phyloP scores from a whole-genome alignment of 1,140 invertebrate species.

The Spodoptera frugiperda region DNA sequence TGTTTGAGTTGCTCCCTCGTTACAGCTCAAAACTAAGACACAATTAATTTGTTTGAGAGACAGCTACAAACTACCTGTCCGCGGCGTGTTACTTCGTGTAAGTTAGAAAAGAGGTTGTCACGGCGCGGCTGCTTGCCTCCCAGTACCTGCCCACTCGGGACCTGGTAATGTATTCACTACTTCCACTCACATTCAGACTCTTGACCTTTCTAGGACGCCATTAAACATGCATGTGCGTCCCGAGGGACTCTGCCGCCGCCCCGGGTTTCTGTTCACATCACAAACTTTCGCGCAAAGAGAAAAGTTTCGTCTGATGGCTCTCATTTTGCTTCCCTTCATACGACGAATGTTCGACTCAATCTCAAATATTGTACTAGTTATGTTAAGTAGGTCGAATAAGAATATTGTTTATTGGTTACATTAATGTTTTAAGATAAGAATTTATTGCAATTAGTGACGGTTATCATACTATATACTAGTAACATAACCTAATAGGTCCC shows the following conservation, averaged over 20 bases:
- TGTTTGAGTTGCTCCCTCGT: constrained; percentile 70
- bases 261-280: constrained; percentile 71
- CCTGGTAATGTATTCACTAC: constrained; percentile 80
- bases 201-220: constrained; percentile 82
- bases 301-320: constrained; percentile 75
- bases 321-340: constrained; percentile 73
- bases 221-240: constrained; percentile 81
- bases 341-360: constrained; percentile 56
- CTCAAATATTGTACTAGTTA: constrained; percentile 51
- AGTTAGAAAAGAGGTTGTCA: constrained; percentile 73
- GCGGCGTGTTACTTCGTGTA: constrained; percentile 68
- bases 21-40: constrained; percentile 75
- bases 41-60: constrained; percentile 83
- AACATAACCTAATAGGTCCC: no score
- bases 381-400: constrained; percentile 41
- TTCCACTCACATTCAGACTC: constrained; percentile 71
- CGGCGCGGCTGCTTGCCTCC: constrained; percentile 58
- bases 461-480: no score
- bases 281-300: constrained; percentile 77
- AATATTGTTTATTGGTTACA: constrained; percentile 37
- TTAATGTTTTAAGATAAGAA: neutral
- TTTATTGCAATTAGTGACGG: no score
- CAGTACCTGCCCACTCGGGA: constrained; percentile 64
- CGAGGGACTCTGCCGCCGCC: constrained; percentile 67
- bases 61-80: constrained; percentile 79